Conservation (phyloP, 2,113 vertebrate genomes). For the Falcunculus frontatus region DNA sequence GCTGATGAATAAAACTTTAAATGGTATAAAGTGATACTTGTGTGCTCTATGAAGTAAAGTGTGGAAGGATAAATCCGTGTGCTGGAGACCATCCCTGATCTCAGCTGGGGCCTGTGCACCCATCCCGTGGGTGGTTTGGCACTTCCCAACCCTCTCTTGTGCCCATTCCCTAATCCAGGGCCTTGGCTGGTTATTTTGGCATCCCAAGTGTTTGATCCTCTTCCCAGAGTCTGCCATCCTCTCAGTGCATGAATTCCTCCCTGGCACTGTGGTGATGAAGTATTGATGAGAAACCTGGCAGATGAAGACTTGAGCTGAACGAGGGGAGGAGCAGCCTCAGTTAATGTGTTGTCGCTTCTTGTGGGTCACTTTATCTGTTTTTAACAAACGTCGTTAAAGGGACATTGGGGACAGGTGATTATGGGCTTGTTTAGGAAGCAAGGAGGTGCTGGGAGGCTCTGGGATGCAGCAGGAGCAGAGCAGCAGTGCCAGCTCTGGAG, state of each 20-base stretch:
- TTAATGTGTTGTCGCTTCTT: not conserved
- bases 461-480: not conserved
- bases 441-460: not conserved
- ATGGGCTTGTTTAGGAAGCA: not conserved
- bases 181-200: not conserved
- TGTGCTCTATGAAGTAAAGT: not conserved
- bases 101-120: not conserved
- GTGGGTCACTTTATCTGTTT: not conserved
- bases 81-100: not conserved
- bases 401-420: not conserved
- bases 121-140: fast-evolving
- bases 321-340: not conserved
- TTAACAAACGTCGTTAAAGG: not conserved
- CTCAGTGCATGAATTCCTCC: not conserved
- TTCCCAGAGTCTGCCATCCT: not conserved
- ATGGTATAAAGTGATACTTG: fast-evolving
- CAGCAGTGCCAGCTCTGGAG: not conserved
- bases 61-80: fast-evolving
- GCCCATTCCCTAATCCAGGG: not conserved
- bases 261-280: not conserved
- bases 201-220: not conserved
- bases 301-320: not conserved
- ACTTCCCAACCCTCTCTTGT: fast-evolving
- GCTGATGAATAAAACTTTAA: not conserved
- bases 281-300: not conserved